These are phyloP conservation scores for Frankliniella fusca DNA, from an alignment of 2,888 invertebrate genomes.

Conservation along the genomic window DNA sequence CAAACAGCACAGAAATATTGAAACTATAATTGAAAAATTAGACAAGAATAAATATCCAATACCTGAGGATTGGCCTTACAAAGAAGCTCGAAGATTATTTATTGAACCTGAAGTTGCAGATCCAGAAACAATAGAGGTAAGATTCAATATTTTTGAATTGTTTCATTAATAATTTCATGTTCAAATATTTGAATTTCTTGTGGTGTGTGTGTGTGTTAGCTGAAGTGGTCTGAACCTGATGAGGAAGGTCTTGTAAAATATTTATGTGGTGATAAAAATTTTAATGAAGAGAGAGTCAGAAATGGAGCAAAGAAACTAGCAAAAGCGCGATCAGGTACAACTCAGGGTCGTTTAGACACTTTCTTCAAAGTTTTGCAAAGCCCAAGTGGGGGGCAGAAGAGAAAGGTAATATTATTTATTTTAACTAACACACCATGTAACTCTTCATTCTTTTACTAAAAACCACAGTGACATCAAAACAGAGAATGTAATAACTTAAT, in stretches of 20 bases:
- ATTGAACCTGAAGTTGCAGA: conserved; percentile 76
- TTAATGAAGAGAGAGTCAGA: conserved; percentile 88
- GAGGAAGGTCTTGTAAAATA: conserved; percentile 90
- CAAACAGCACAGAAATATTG: conserved; percentile 74
- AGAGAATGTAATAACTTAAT: not conserved
- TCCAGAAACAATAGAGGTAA: conserved; percentile 70
- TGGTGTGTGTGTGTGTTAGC: conserved; percentile 50
- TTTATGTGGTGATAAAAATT: conserved; percentile 87
- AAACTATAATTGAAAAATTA: conserved; percentile 71
- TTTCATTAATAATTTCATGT: not conserved
- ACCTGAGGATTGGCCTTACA: conserved; percentile 88
- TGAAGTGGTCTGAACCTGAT: conserved; percentile 94
- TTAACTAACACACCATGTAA: not conserved
- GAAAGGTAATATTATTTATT: conserved; percentile 46
- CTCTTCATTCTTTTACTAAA: not conserved
- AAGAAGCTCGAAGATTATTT: conserved; percentile 82
- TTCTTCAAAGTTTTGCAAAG: conserved; percentile 77
- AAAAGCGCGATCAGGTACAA: conserved; percentile 78
- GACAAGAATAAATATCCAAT: conserved; percentile 72
- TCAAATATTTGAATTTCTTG: not conserved
- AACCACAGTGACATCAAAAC: not conserved
- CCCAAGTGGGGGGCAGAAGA: conserved; percentile 44
- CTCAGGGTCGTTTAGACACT: conserved; percentile 91
- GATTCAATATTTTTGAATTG: not conserved
- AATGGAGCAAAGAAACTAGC: conserved; percentile 84